Base-by-base conservation (phyloP, 2,888 invertebrate species). In the Lysandra coridon region DNA sequence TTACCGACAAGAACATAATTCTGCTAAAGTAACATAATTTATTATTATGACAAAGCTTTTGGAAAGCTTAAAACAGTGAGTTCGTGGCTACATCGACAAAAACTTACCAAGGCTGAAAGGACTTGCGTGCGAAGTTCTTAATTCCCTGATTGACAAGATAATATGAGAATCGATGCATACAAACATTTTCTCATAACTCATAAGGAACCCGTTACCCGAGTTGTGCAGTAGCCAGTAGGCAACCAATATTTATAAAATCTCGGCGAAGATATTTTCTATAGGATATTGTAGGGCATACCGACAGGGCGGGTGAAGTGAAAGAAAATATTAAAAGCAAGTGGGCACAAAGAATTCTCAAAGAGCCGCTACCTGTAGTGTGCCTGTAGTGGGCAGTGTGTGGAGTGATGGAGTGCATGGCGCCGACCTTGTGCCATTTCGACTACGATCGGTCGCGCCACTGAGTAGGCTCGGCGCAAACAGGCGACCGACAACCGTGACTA, bases 321-420 rank as follows among this genome's bases (percentile, higher is more conserved):
- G 30, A 12, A 64, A 64, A 64, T 64, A 64, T 64, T 64, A 64
- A 64, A 30, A 64, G 64, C 23, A 64, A 64, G 64, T 64, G 64
- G 62, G 10, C 30, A 64, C 30, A 30, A 64, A 64, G 64, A 30
- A 30, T 23, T 30, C 4, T 12, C 23, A 64, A 64, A 64, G 64
- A 64, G 64, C 64, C 64, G 30, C 64, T 30, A 64, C 64, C 64
- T 64, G 62, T 60, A 60, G 17, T 49, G 49, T 49, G 49, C 6
- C 60, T 62, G 30, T 69, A 69, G 69, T 69, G 69, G 69, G 33
- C 69, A 69, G 69, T 69, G 69, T 69, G 69, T 69, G 64, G 64
- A 64, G 64, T 64, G 69, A 69, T 69, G 69, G 69, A 69, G 69
- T 69, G 69, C 69, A 69, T 4, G 64, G 64, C 64, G 69, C 33